A percentile compares a stretch with the other conserved stretches of the same genome.
phyloP scores from a whole-genome alignment of 2,113 vertebrate genomes.

The Irena cyanogastra region DNA sequence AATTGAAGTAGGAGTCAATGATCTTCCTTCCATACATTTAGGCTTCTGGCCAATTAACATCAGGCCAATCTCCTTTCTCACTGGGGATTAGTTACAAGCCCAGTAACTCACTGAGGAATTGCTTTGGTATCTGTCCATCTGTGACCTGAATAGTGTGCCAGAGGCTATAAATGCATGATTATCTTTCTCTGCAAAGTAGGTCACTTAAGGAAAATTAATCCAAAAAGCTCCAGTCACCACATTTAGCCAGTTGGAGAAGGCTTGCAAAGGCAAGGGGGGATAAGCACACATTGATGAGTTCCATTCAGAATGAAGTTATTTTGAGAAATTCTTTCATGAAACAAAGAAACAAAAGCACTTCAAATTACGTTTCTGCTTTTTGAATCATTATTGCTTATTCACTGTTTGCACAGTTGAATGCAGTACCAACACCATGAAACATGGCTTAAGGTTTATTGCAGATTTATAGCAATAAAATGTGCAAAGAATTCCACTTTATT shows the following conservation, averaged over 20 bases:
- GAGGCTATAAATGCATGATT: constrained; percentile 56
- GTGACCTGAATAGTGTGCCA: constrained; percentile 60
- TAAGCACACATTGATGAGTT: not conserved
- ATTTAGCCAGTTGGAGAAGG: constrained; percentile 31
- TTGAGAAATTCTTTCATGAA: not conserved
- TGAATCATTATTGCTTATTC: not conserved
- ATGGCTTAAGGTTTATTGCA: not conserved
- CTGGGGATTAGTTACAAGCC: constrained; percentile 38
- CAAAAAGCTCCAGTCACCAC: constrained; percentile 45
- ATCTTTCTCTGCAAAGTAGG: constrained; percentile 59
- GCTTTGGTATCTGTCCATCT: constrained; percentile 49
- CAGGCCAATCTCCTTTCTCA: not conserved
- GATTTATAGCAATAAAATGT: not conserved
- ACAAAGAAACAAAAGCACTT: constrained; percentile 17
- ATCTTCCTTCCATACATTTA: not conserved
- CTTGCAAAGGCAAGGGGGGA: not conserved
- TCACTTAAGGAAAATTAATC: constrained; percentile 66
- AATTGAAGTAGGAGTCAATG: not conserved
- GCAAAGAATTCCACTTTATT: not conserved
- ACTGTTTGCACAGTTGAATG: not conserved
- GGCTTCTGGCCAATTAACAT: constrained; percentile 41
- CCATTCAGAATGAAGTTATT: constrained; percentile 15
- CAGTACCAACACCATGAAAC: not conserved
- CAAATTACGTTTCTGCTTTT: not conserved
- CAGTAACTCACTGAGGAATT: constrained; percentile 41